Evolutionary conservation across 2,888 invertebrate genomes (phyloP).

Genomic region (Hylaea fasciaria): DNA sequence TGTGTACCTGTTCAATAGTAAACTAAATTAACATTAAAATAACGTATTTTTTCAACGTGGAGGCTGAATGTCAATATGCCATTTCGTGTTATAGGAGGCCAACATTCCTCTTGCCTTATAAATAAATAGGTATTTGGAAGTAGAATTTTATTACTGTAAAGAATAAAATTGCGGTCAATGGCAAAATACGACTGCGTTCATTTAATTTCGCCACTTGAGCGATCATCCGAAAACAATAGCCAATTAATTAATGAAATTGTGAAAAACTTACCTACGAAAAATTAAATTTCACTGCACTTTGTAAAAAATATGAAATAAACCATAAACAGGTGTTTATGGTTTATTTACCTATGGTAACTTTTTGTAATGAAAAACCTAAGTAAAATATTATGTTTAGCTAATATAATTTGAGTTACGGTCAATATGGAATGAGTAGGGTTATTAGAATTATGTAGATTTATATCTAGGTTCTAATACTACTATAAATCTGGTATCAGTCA

Average conservation of each 20-base stretch:
- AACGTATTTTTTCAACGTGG: no score
- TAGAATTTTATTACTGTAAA: constrained; percentile 12
- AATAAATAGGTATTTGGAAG: constrained; percentile 14
- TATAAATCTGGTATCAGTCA: no score
- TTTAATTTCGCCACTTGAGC: constrained; percentile 62
- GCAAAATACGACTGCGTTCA: constrained; percentile 52
- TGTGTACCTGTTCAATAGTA: no score
- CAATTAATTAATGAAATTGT: constrained; percentile 52
- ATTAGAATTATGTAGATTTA: no score
- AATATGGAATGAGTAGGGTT: no score
- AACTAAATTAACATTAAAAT: no score
- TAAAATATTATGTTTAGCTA: no score
- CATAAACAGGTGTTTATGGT: no score
- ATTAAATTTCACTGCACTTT: constrained; percentile 14
- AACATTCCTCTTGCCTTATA: constrained; percentile 4
- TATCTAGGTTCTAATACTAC: no score
- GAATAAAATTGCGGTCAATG: constrained; percentile 59
- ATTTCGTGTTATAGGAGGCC: constrained; percentile 18
- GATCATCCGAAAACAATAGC: constrained; percentile 67
- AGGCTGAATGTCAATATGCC: constrained; percentile 13
- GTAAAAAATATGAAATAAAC: constrained; percentile 7
- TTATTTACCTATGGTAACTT: no score
- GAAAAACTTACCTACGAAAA: constrained; percentile 55
- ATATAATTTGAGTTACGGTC: no score
- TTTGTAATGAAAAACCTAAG: no score